These are phyloP conservation scores for Macaca mulatta DNA, from an alignment of 2,113 vertebrate species.

Conservation along the genomic window DNA sequence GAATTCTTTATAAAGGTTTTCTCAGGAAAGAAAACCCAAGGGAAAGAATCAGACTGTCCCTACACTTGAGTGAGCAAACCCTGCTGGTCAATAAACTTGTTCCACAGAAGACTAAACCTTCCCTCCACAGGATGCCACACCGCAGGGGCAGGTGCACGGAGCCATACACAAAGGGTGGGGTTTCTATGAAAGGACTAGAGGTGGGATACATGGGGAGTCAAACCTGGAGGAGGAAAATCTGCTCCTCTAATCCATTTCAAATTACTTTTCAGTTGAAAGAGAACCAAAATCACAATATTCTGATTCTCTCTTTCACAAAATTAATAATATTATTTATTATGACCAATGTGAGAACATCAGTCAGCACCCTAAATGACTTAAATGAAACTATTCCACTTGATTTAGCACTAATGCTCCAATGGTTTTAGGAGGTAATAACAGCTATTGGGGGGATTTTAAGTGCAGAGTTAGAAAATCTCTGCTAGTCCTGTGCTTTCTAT, in stretches of 20 bases:
- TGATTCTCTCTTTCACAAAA: background rate
- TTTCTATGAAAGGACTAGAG: conserved; percentile 47
- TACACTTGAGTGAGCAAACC: conserved; percentile 60
- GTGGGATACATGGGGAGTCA: background rate
- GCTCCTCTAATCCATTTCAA: conserved; percentile 73
- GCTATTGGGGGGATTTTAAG: conserved; percentile 66
- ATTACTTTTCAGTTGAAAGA: conserved; percentile 62
- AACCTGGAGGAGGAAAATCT: conserved; percentile 46
- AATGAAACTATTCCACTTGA: conserved; percentile 76
- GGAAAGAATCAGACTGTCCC: conserved; percentile 64
- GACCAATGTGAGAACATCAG: conserved; percentile 37
- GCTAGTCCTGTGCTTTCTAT: conserved; percentile 2
- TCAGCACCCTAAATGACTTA: conserved; percentile 75
- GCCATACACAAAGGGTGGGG: conserved; percentile 41
- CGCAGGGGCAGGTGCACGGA: background rate
- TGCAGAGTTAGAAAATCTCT: conserved; percentile 66
- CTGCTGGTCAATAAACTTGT: conserved; percentile 69
- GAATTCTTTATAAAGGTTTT: conserved; percentile 57
- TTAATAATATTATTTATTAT: conserved; percentile 73
- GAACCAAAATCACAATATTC: conserved; percentile 67
- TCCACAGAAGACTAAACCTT: conserved; percentile 69
- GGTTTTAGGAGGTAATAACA: conserved; percentile 64
- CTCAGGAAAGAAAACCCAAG: conserved; percentile 67
- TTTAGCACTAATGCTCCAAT: conserved; percentile 67
- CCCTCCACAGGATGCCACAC: background rate